Evolutionary conservation across 2,113 vertebrate species (phyloP).

Genomic region (Grantiella picta): DNA sequence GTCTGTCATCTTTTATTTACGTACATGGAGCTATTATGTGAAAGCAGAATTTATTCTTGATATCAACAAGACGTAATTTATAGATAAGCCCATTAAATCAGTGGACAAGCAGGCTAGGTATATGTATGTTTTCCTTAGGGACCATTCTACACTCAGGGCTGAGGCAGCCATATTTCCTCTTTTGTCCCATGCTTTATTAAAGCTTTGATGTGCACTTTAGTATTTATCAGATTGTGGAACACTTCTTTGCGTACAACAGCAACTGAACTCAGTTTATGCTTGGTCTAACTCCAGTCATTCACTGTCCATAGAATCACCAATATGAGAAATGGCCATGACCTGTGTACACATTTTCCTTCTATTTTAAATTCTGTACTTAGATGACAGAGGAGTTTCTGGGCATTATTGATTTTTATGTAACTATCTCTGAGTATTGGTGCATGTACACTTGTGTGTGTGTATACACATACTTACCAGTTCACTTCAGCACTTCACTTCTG

Average conservation of each 20-base stretch:
- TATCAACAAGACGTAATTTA: background rate
- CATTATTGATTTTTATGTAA: background rate
- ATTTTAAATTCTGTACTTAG: background rate
- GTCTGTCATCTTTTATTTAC: background rate
- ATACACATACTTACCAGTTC: background rate
- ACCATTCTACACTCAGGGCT: background rate
- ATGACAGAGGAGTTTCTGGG: background rate
- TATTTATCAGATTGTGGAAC: background rate
- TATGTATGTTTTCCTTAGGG: background rate
- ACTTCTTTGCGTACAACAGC: background rate
- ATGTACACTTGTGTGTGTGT: background rate
- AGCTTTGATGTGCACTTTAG: background rate
- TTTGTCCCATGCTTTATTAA: background rate
- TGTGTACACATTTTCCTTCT: background rate
- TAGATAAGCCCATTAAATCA: background rate
- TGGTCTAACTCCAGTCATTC: background rate
- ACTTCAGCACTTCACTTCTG: background rate
- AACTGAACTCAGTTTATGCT: background rate
- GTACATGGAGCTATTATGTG: background rate
- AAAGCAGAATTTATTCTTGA: background rate
- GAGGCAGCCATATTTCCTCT: background rate
- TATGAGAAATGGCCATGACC: background rate
- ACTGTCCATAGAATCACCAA: background rate
- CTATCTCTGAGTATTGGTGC: background rate
- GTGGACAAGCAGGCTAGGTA: background rate